Percentiles rank a stretch among this genome's conserved stretches.
These are phyloP conservation scores for Gymnodraco acuticeps DNA, from an alignment of 2,797 vertebrate genomes.

Conservation along the genomic window DNA sequence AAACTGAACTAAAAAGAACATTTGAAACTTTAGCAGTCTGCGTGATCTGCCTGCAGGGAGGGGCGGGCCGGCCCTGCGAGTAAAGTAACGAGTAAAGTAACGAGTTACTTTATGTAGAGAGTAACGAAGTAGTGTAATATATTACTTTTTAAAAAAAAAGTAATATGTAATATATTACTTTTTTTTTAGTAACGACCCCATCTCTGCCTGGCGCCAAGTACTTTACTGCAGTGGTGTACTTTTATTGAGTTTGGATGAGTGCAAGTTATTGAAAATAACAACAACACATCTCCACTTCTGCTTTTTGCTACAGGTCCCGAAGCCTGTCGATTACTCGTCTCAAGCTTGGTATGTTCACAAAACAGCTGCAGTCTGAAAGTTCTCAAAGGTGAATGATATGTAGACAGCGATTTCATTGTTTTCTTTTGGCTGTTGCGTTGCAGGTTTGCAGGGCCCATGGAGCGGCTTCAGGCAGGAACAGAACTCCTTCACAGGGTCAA, in stretches of 20 bases:
- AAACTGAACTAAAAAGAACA: too few relatives aligned
- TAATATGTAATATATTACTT: too few relatives aligned
- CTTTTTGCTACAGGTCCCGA: slow-evolving; percentile 89
- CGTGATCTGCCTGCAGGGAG: too few relatives aligned
- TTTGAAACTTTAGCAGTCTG: too few relatives aligned
- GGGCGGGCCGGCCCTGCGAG: too few relatives aligned
- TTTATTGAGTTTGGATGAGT: neutral
- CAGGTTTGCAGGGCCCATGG: slow-evolving; percentile 97
- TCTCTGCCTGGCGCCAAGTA: neutral
- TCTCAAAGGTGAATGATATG: neutral
- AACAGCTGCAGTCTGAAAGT: slow-evolving; percentile 2
- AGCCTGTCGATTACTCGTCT: slow-evolving; percentile 94
- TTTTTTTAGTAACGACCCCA: too few relatives aligned
- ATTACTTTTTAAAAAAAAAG: too few relatives aligned
- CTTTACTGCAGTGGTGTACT: slow-evolving; percentile 22
- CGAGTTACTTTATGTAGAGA: too few relatives aligned
- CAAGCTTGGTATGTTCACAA: slow-evolving; percentile 90
- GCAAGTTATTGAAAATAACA: slow-evolving; percentile 33
- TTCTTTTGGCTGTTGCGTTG: neutral
- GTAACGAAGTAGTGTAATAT: too few relatives aligned
- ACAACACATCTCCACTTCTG: slow-evolving; percentile 32
- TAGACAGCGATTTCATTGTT: neutral
- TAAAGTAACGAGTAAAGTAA: too few relatives aligned
- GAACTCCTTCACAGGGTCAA: slow-evolving; percentile 93
- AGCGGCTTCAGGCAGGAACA: slow-evolving; percentile 93